Conservation (phyloP, 2,113 vertebrate species). For the Alligator sinensis region DNA sequence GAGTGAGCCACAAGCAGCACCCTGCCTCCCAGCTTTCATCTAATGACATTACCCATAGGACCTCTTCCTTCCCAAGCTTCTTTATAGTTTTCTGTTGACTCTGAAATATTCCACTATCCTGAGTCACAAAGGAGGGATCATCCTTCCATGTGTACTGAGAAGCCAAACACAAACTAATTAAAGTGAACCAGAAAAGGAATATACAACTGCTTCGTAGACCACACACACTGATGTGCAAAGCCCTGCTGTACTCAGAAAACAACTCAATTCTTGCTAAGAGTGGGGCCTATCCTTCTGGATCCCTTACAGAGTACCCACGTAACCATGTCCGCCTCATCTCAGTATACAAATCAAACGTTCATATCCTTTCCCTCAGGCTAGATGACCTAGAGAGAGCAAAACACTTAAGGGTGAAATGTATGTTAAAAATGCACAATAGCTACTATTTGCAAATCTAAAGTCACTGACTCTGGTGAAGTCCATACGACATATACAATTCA, state of each 20-base stretch:
- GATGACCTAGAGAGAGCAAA: too few relatives aligned
- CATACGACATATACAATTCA: not conserved
- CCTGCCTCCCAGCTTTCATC: not conserved
- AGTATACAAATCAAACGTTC: not conserved
- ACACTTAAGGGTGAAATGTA: too few relatives aligned
- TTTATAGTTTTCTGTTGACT: too few relatives aligned
- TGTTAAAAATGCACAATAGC: too few relatives aligned
- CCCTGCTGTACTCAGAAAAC: not conserved
- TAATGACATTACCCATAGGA: not conserved
- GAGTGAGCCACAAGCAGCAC: not conserved
- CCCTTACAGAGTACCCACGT: not conserved
- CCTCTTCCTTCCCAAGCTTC: not conserved
- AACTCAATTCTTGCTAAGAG: not conserved
- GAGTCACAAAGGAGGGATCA: too few relatives aligned
- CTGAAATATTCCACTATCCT: too few relatives aligned
- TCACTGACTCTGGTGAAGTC: not conserved
- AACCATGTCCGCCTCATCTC: not conserved
- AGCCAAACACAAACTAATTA: not conserved
- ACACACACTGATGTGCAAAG: not conserved
- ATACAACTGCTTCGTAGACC: not conserved
- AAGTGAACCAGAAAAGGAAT: slow-evolving; percentile 27
- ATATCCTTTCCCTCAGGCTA: not conserved
- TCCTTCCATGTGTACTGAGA: too few relatives aligned
- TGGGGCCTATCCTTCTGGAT: not conserved
- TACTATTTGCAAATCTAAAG: not conserved